Conservation (phyloP, 2,797 vertebrate species). For the Brachymystax lenok region DNA sequence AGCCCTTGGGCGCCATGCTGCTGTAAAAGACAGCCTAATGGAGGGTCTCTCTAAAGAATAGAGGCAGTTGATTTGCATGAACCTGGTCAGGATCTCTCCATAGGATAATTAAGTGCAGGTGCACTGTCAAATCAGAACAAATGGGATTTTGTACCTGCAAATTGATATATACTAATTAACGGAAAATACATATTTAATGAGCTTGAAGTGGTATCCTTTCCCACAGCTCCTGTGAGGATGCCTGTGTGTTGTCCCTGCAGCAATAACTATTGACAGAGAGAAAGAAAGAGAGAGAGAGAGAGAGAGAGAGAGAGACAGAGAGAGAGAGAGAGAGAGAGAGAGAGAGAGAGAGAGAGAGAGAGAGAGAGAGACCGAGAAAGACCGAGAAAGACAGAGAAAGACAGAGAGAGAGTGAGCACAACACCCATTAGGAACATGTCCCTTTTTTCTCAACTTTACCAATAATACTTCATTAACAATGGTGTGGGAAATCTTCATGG, state of each 20-base stretch:
- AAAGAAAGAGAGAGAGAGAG: background rate
- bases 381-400: slow-evolving; percentile 21
- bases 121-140: slow-evolving; percentile 58
- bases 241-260: slow-evolving; percentile 53
- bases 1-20: slow-evolving; percentile 40
- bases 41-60: slow-evolving; percentile 63
- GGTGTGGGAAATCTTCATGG: background rate
- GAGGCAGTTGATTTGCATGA: slow-evolving; percentile 70
- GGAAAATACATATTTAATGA: slow-evolving; percentile 70
- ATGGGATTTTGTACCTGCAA: slow-evolving; percentile 52
- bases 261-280: slow-evolving; percentile 53
- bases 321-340: too few relatives aligned
- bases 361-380: slow-evolving; percentile 29
- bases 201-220: slow-evolving; percentile 55
- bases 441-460: too few relatives aligned
- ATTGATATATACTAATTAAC: slow-evolving; percentile 66
- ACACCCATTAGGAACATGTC: background rate
- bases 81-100: slow-evolving; percentile 60
- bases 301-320: too few relatives aligned
- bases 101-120: slow-evolving; percentile 61
- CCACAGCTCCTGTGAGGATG: slow-evolving; percentile 42
- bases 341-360: background rate
- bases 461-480: too few relatives aligned
- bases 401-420: slow-evolving; percentile 26
- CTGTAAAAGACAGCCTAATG: slow-evolving; percentile 72